Evolutionary conservation across 2,888 invertebrate genomes (phyloP), one percentile per base, ranked within the genome.

Genomic region (Zelleria hepariella): DNA sequence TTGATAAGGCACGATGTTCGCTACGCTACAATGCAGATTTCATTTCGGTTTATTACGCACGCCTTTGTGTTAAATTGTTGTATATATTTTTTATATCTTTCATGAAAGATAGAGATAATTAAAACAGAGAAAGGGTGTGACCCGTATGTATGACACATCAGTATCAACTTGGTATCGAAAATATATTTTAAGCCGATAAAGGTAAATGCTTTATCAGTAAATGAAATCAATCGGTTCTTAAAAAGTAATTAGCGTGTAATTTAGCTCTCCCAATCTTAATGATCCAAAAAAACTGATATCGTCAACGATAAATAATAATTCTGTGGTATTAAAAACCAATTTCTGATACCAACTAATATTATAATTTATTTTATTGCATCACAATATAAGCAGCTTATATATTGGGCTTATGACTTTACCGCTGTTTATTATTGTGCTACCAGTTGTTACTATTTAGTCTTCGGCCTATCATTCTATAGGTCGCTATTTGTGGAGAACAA

Each of bases 1-100:
- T 79, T 77, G 77, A 78, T 82, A 80, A 78, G 74, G 72, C 74
- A 72, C 66, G 63, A 54, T 23, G 57, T 42, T 21, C 48, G 57
- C 3, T 26, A 48, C 57, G 57, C 23, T 24, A 23, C 48, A 48
- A 47, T 48, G 25, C 47, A 23, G 23, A 48, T 57, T 25, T 26
- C 57, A 26, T 57, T 24, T 48, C 48, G 24, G 48, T n/a, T n/a
- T 24, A n/a, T n/a, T 54, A n/a, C 26, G 32, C n/a, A 42, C 18
- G 25, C 54, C 23, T 23, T 53, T 53, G 54, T 54, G 24, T 54
- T n/a, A n/a, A n/a, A n/a, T n/a, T n/a, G n/a, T n/a, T n/a, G n/a
- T n/a, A n/a, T n/a, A n/a, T n/a, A n/a, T n/a, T n/a, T n/a, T n/a
- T n/a, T n/a, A n/a, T n/a, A n/a, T n/a, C n/a, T n/a, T n/a, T n/a